Conservation (phyloP, 2,797 vertebrate genomes). For the Gadopsis marmoratus region DNA sequence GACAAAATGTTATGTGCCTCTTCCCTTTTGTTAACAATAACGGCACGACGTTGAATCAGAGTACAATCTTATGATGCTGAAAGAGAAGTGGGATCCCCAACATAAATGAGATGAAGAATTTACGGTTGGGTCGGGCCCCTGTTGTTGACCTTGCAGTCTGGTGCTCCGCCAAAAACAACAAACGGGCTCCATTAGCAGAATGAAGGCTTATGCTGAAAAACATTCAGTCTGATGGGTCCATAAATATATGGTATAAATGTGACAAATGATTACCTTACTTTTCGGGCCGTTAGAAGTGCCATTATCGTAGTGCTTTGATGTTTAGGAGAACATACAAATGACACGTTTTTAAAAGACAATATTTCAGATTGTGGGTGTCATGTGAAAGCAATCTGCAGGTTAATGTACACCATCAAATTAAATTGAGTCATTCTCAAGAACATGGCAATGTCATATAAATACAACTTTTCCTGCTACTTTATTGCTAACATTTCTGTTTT, state of each 20-base stretch:
- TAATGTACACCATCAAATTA: slow-evolving; percentile 3
- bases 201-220: slow-evolving; percentile 52
- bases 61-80: slow-evolving; percentile 5
- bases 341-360: neutral
- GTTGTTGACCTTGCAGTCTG: slow-evolving; percentile 59
- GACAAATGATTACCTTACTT: slow-evolving; percentile 50
- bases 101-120: slow-evolving; percentile 54
- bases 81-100: slow-evolving; percentile 8
- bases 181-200: slow-evolving; percentile 65
- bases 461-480: neutral
- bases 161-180: slow-evolving; percentile 67
- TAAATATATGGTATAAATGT: slow-evolving; percentile 59
- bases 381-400: neutral
- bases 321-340: slow-evolving; percentile 14
- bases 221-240: slow-evolving; percentile 61
- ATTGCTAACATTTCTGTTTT: neutral
- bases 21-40: slow-evolving; percentile 41
- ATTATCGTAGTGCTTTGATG: slow-evolving; percentile 1
- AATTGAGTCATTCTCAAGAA: slow-evolving; percentile 2
- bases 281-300: slow-evolving; percentile 8
- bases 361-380: neutral
- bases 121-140: slow-evolving; percentile 7
- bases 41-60: neutral
- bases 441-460: neutral
- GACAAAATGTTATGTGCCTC: slow-evolving; percentile 42